phyloP scores from a whole-genome alignment of 2,888 invertebrate species.

The Beris morrisii region DNA sequence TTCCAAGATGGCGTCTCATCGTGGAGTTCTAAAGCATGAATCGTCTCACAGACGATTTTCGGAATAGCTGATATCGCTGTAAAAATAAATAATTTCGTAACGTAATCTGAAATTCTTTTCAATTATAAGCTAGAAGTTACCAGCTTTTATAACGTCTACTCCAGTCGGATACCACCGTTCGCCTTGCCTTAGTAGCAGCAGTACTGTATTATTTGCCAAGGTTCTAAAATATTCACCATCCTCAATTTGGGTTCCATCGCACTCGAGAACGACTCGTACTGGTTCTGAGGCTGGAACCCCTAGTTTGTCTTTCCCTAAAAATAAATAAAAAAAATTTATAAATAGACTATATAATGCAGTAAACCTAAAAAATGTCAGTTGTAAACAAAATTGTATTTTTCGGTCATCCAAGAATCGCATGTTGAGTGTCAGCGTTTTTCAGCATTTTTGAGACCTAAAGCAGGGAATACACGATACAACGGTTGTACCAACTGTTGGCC shows the following conservation, averaged over 20 bases:
- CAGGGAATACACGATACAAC: no score
- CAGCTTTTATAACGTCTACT: slow-evolving; percentile 92
- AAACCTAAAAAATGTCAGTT: no score
- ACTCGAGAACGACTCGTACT: slow-evolving; percentile 88
- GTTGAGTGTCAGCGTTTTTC: neutral
- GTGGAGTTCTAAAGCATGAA: slow-evolving; percentile 91
- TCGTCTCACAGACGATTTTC: slow-evolving; percentile 95
- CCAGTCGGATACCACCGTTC: slow-evolving; percentile 94
- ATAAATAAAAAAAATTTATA: no score
- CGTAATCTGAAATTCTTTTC: neutral
- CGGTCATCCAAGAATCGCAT: no score
- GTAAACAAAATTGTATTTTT: neutral
- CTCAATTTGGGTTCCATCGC: slow-evolving; percentile 95
- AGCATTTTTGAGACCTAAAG: neutral
- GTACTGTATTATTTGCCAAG: slow-evolving; percentile 86
- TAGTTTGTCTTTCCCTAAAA: slow-evolving; percentile 83
- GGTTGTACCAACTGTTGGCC: no score
- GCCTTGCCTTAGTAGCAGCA: slow-evolving; percentile 83
- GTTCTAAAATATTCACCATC: slow-evolving; percentile 96
- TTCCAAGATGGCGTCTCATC: slow-evolving; percentile 98
- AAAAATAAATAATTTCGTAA: slow-evolving; percentile 44
- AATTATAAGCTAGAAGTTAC: slow-evolving; percentile 57
- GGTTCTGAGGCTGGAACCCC: slow-evolving; percentile 84
- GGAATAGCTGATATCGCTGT: slow-evolving; percentile 94
- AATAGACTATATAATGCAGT: no score